Evolutionary conservation across 2,888 invertebrate species (phyloP).

Genomic region (Drosophila cracens): DNA sequence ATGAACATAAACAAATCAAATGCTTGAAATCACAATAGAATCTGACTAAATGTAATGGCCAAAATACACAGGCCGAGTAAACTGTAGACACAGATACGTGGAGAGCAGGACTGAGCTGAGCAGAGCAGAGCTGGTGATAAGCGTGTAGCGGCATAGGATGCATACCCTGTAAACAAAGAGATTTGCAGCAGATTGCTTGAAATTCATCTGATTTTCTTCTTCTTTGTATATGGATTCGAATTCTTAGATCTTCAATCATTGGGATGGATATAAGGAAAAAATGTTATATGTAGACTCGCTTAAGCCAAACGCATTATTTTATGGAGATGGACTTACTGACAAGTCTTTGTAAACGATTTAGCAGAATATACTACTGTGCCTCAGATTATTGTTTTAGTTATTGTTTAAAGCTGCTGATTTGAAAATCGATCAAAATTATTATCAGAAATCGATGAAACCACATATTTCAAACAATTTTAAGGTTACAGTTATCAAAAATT

Average conservation of each 20-base stretch:
- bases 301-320: not conserved
- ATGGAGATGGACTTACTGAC: not conserved
- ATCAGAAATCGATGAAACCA: not conserved
- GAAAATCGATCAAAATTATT: not conserved
- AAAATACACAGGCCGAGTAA: not conserved
- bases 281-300: not conserved
- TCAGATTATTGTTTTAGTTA: not conserved
- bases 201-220: too few species aligned
- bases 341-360: not conserved
- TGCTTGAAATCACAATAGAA: conserved; percentile 40
- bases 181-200: too few species aligned
- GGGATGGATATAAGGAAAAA: not conserved
- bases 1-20: conserved; percentile 78
- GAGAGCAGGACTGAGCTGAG: conserved; percentile 1
- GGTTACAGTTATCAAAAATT: not conserved
- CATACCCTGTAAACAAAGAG: too few species aligned
- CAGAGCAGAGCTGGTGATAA: not conserved
- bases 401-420: too few species aligned
- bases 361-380: not conserved
- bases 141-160: not conserved
- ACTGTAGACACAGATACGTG: not conserved
- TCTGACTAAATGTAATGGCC: conserved; percentile 24
- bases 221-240: not conserved
- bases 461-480: not conserved
- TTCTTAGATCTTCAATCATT: not conserved